Evolutionary conservation across 2,797 vertebrate species (phyloP), one percentile per base, ranked within the genome.

Genomic region (Halcyon leucocephala): DNA sequence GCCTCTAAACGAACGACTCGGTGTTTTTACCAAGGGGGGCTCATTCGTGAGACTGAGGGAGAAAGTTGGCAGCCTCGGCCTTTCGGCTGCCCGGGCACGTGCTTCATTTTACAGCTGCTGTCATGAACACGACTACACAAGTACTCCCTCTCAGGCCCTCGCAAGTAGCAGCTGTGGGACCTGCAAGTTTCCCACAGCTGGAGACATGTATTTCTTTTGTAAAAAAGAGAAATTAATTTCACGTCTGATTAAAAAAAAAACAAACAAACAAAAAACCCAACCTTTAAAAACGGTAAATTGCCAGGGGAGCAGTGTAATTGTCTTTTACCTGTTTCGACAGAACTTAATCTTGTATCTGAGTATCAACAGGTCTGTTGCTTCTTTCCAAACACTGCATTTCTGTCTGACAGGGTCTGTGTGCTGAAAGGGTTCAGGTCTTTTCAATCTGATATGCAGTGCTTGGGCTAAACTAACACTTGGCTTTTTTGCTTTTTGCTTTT

Each of bases 91-190:
- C 62, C 18, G 5, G 9, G 31, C 49, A 0, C 16, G 41, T 31
- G 62, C 35, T 9, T 14, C 7, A 6, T 44, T 42, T 41, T 2
- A 1, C 28, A 15, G 1, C 44, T 7, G 72, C 42, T 33, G 73
- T 65, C 6, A 3, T 1, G 42, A 14, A 0, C 46, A 10, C 22
- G 4, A 0, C 24, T 6, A 0, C 41, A 2, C 55, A 0, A 1
- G 0, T 12, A 7, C 0, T 26, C 37, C 28, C 29, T 13, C 22
- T 13, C 10, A 1, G 37, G 71, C 48, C 80, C 54, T 10, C 16
- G 0, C n/a, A 0, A 0, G 55, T 2, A 11, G 69, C 57, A 22
- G 51, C 86, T 39, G 65, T 5, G 7, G 46, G 17, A 60, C 19
- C 41, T 17, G 10, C 31, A 0, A 3, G 7, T 13, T 41, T n/a